Percentiles rank a stretch among this genome's conserved stretches.
Evolutionary conservation across 2,888 invertebrate species (phyloP).

Genomic region (Netelia fuscicornis): DNA sequence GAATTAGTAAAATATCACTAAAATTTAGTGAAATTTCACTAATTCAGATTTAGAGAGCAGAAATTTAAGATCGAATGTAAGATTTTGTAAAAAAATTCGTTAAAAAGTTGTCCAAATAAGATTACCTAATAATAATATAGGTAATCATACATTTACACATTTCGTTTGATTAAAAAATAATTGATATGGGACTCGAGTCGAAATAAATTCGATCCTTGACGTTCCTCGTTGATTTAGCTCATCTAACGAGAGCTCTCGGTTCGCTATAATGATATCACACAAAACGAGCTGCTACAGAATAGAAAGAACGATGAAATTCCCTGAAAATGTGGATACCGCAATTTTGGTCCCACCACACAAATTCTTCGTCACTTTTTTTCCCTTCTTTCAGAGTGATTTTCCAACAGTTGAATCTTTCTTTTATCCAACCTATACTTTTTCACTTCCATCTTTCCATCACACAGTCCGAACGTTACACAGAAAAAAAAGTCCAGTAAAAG

Average conservation of each 20-base stretch:
- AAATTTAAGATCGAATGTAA: no score
- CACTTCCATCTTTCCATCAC: conserved; percentile 17
- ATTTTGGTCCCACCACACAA: not conserved
- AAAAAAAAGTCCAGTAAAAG: not conserved
- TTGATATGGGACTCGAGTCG: not conserved
- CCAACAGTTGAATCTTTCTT: conserved; percentile 2
- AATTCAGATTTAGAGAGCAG: no score
- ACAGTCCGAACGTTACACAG: conserved; percentile 19
- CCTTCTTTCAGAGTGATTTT: not conserved
- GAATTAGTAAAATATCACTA: no score
- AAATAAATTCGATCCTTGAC: not conserved
- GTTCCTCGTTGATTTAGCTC: not conserved
- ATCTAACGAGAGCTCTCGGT: not conserved
- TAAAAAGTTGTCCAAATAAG: no score
- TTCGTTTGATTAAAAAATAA: not conserved
- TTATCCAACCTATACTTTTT: conserved; percentile 41
- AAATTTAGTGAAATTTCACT: no score
- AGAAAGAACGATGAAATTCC: conserved; percentile 53
- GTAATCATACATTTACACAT: not conserved
- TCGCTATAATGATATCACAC: not conserved
- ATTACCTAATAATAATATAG: no score
- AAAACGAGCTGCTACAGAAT: conserved; percentile 18
- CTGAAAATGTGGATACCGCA: not conserved
- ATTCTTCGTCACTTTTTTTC: conserved; percentile 16
- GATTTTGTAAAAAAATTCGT: no score